Evolutionary conservation across 2,113 vertebrate genomes (phyloP).

Genomic region (Peromyscus maniculatus): DNA sequence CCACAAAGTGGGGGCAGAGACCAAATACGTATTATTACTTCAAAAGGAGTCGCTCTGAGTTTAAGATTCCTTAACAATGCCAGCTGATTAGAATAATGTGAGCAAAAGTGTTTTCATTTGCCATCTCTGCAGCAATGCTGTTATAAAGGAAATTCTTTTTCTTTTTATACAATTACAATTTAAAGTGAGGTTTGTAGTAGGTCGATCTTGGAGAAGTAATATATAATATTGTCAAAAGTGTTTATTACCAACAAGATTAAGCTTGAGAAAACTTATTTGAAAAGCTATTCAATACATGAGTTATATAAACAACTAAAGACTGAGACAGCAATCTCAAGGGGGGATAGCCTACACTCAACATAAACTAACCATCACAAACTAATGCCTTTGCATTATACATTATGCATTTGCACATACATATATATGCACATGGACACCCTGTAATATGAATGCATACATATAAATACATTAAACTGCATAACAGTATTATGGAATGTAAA

Average conservation of each 20-base stretch:
- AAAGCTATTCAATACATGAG: conserved; percentile 50
- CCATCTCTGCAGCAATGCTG: background rate
- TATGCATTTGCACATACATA: background rate
- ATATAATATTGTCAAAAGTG: conserved; percentile 60
- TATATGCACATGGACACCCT: background rate
- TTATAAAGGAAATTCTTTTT: background rate
- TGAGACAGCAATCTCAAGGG: conserved; percentile 5
- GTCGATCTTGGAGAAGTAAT: conserved; percentile 61
- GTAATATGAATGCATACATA: background rate
- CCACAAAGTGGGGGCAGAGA: background rate
- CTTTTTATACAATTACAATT: conserved; percentile 52
- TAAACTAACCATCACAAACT: background rate
- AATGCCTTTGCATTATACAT: background rate
- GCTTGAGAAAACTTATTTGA: conserved; percentile 58
- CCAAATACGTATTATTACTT: background rate
- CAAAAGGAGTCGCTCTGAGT: background rate
- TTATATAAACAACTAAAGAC: conserved; percentile 45
- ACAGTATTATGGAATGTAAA: background rate
- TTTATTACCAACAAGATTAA: conserved; percentile 72
- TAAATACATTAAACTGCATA: background rate
- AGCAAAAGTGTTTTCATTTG: conserved; percentile 34
- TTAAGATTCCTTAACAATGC: background rate
- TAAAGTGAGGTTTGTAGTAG: conserved; percentile 60
- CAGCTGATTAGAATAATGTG: conserved; percentile 41
- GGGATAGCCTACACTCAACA: background rate